A percentile compares a stretch with the other conserved stretches of the same genome.
phyloP scores from a whole-genome alignment of 1,140 invertebrate species.

The Orussus abietinus region DNA sequence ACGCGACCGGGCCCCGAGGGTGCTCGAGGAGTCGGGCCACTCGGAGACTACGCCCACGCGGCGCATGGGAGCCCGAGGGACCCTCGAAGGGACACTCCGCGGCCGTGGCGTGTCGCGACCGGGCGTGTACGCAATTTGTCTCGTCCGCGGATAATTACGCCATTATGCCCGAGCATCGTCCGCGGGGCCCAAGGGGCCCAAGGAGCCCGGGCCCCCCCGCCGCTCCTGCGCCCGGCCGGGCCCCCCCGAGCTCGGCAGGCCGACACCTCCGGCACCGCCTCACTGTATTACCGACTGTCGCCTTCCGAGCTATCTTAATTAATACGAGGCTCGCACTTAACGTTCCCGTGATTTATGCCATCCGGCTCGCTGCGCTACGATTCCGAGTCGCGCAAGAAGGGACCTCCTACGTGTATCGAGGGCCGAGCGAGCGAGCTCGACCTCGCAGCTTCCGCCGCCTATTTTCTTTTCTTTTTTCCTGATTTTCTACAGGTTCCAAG shows the following conservation, averaged over 20 bases:
- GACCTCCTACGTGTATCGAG: too few relatives aligned
- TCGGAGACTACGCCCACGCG: slow-evolving; percentile 39
- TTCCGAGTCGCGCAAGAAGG: too few relatives aligned
- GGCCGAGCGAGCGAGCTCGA: slow-evolving; percentile 11
- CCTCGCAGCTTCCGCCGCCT: slow-evolving; percentile 23
- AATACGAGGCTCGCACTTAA: slow-evolving; percentile 35
- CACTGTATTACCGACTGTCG: too few relatives aligned
- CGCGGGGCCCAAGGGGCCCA: too few relatives aligned
- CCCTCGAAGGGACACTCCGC: slow-evolving; percentile 5
- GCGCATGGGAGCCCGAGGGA: slow-evolving; percentile 23
- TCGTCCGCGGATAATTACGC: slow-evolving; percentile 47
- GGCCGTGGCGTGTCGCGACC: slow-evolving; percentile 32
- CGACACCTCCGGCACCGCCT: too few relatives aligned
- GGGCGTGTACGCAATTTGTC: slow-evolving; percentile 50
- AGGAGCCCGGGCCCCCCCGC: too few relatives aligned
- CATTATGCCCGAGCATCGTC: slow-evolving; percentile 38
- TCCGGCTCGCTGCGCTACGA: slow-evolving; percentile 23
- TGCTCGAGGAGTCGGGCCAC: too few relatives aligned
- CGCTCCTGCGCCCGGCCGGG: too few relatives aligned
- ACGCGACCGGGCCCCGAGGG: slow-evolving; percentile 20
- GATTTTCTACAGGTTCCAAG: too few relatives aligned
- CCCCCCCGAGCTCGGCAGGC: too few relatives aligned
- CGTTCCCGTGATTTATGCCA: slow-evolving; percentile 32
- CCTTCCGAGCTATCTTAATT: slow-evolving; percentile 31
- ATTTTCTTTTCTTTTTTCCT: too few relatives aligned